phyloP scores from a whole-genome alignment of 2,113 vertebrate genomes.

The Galeopterus variegatus region DNA sequence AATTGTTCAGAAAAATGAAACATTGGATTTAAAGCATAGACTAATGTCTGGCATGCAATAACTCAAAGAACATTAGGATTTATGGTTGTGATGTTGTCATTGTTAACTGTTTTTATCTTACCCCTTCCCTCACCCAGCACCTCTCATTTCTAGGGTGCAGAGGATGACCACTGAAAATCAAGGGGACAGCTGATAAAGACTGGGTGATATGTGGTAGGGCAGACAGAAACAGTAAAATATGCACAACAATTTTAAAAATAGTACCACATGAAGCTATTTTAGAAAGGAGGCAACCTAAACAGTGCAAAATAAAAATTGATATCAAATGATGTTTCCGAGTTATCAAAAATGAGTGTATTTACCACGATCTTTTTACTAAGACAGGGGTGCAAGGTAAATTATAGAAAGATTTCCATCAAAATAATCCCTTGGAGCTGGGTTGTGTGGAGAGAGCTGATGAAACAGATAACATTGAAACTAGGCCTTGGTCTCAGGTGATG shows the following conservation, averaged over 20 bases:
- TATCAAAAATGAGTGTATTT: background rate
- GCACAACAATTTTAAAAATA: background rate
- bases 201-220: background rate
- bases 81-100: background rate
- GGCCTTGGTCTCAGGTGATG: background rate
- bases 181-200: background rate
- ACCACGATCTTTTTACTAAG: background rate
- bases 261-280: background rate
- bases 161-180: background rate
- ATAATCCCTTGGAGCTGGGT: background rate
- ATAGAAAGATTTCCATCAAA: conserved; percentile 3
- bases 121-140: background rate
- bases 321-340: background rate
- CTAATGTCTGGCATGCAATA: background rate
- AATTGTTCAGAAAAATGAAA: background rate
- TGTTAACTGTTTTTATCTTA: background rate
- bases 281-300: background rate
- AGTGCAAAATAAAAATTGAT: background rate
- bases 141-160: background rate
- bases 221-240: background rate
- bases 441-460: background rate
- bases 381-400: background rate
- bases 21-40: background rate
- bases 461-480: background rate
- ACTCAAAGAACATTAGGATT: background rate